These are phyloP conservation scores for Epinephelus malabaricus DNA, from an alignment of 2,797 vertebrate species.

Conservation along the genomic window DNA sequence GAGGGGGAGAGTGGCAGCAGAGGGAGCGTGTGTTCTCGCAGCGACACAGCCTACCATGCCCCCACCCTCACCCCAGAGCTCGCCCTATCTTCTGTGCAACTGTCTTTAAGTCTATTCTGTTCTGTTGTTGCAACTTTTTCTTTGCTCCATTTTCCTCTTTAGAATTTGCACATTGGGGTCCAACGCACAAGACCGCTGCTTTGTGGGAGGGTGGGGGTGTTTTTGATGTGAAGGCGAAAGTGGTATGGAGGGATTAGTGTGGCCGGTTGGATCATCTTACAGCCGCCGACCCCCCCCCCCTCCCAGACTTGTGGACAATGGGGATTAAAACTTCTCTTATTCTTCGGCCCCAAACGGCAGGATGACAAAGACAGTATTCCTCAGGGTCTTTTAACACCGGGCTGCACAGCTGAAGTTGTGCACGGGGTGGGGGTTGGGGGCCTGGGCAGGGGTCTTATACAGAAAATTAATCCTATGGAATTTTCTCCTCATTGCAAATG, in stretches of 20 bases:
- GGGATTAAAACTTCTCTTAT: slow-evolving; percentile 93
- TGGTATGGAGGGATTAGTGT: slow-evolving; percentile 98
- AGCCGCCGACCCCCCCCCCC: slow-evolving; percentile 84
- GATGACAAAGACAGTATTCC: slow-evolving; percentile 92
- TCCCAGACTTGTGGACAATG: slow-evolving; percentile 87
- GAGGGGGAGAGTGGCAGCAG: slow-evolving; percentile 72
- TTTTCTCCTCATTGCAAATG: slow-evolving; percentile 89
- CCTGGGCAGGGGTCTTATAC: slow-evolving; percentile 80
- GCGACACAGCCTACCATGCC: slow-evolving; percentile 89
- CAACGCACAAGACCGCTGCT: slow-evolving; percentile 87
- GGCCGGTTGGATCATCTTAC: slow-evolving; percentile 99
- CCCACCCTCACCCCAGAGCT: slow-evolving; percentile 83
- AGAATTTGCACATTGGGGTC: slow-evolving; percentile 89
- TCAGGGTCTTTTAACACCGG: slow-evolving; percentile 90
- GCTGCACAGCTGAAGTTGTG: slow-evolving; percentile 90
- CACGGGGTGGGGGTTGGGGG: slow-evolving; percentile 75
- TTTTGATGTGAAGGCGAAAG: slow-evolving; percentile 90
- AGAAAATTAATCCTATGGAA: slow-evolving; percentile 91
- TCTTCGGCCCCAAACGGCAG: slow-evolving; percentile 88
- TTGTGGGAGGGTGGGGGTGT: slow-evolving; percentile 86
- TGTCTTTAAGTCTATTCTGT: slow-evolving; percentile 88
- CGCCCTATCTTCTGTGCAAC: slow-evolving; percentile 84
- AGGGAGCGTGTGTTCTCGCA: slow-evolving; percentile 76
- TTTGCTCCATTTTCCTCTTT: slow-evolving; percentile 88
- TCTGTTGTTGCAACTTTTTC: slow-evolving; percentile 99